These are phyloP conservation scores for Trinorchestia longiramus DNA, from an alignment of 1,140 invertebrate species.

Conservation along the genomic window DNA sequence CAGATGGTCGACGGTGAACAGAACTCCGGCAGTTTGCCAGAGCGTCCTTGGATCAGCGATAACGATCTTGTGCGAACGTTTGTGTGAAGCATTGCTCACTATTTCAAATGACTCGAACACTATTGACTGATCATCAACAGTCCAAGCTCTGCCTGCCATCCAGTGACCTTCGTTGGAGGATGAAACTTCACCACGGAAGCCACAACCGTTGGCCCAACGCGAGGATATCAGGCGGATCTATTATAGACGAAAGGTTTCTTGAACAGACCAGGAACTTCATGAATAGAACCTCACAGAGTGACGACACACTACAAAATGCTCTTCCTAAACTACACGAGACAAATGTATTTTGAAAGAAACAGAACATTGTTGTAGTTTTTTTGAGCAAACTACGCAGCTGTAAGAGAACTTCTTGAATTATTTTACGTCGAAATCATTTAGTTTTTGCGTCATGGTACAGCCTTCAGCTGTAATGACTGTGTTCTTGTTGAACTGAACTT, in stretches of 20 bases:
- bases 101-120: neutral
- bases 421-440: no score
- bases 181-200: neutral
- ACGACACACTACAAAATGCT: no score
- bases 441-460: no score
- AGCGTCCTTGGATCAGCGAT: neutral
- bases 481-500: no score
- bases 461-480: no score
- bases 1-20: conserved; percentile 18
- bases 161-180: neutral
- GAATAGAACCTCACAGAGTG: no score
- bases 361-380: no score
- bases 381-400: no score
- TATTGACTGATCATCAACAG: neutral
- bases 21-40: neutral
- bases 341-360: no score
- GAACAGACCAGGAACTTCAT: no score
- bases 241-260: neutral
- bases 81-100: neutral
- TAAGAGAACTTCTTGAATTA: no score
- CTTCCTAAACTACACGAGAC: no score
- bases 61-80: conserved; percentile 18
- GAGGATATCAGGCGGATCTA: neutral
- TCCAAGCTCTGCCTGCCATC: neutral
- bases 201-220: neutral